A percentile compares a stretch with the other conserved stretches of the same genome.
Conservation (phyloP, 1,140 invertebrate species). For the Ostrea denselamellosa region DNA sequence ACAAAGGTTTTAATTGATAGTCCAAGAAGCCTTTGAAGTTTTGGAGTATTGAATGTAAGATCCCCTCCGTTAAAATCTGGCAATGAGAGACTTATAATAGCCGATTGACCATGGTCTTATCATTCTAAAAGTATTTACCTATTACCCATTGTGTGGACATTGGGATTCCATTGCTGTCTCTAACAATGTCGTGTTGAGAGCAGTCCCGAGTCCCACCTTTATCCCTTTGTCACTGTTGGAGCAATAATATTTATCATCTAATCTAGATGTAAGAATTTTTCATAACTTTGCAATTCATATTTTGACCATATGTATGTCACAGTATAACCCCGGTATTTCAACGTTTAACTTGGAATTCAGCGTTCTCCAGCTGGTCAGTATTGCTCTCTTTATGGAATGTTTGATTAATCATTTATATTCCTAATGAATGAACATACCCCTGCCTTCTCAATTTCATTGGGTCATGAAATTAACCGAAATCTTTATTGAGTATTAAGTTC, state of each 20-base stretch:
- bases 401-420: not conserved
- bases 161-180: not conserved
- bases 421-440: not conserved
- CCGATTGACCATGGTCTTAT: constrained; percentile 31
- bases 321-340: not conserved
- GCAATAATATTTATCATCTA: constrained; percentile 10
- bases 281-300: not conserved
- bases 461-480: not conserved
- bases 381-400: not conserved
- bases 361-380: not conserved
- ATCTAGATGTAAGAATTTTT: not conserved
- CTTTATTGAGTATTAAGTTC: no score
- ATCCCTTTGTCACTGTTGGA: not conserved
- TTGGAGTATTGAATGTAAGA: not conserved
- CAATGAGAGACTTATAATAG: constrained; percentile 31
- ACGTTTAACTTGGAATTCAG: not conserved
- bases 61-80: not conserved
- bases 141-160: not conserved
- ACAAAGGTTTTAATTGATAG: not conserved
- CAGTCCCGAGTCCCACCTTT: not conserved
- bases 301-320: not conserved
- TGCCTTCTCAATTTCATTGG: not conserved
- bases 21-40: constrained; percentile 27
- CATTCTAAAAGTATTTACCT: not conserved
- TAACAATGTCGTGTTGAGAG: not conserved